phyloP scores from a whole-genome alignment of 2,113 vertebrate species.

The Baryphthengus martii region DNA sequence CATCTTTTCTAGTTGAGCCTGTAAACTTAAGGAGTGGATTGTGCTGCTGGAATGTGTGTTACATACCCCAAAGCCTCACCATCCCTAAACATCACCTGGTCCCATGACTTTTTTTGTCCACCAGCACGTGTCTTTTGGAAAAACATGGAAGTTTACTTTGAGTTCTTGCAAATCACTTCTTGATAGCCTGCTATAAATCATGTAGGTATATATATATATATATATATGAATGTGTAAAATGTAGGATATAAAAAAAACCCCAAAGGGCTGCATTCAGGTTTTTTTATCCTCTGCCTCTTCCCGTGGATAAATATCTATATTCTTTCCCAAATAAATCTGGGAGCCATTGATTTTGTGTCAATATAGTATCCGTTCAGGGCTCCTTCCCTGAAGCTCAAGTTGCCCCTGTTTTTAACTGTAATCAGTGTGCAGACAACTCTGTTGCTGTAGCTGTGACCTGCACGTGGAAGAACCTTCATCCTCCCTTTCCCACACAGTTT shows the following conservation, averaged over 20 bases:
- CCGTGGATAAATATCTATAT: not conserved
- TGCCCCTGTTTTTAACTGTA: not conserved
- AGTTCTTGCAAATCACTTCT: not conserved
- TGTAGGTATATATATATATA: no score
- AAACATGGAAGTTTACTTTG: not conserved
- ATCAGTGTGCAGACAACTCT: not conserved
- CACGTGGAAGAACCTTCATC: not conserved
- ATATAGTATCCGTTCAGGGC: not conserved
- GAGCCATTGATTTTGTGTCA: not conserved
- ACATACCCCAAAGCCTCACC: not conserved
- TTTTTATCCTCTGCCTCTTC: not conserved
- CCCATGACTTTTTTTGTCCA: fast-evolving
- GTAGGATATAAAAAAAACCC: not conserved
- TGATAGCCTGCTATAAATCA: not conserved
- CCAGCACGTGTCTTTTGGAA: not conserved
- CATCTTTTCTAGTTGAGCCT: not conserved
- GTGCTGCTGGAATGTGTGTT: not conserved
- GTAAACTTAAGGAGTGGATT: fast-evolving
- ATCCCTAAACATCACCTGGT: not conserved
- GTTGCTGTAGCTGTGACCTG: not conserved
- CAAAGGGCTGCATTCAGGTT: not conserved
- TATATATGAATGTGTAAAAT: no score
- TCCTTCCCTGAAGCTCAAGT: not conserved
- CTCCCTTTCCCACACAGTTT: not conserved
- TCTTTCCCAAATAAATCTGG: not conserved